A percentile compares a stretch with the other conserved stretches of the same genome.
These are phyloP conservation scores for Calephelis virginiensis DNA, from an alignment of 1,140 invertebrate genomes.

Conservation along the genomic window DNA sequence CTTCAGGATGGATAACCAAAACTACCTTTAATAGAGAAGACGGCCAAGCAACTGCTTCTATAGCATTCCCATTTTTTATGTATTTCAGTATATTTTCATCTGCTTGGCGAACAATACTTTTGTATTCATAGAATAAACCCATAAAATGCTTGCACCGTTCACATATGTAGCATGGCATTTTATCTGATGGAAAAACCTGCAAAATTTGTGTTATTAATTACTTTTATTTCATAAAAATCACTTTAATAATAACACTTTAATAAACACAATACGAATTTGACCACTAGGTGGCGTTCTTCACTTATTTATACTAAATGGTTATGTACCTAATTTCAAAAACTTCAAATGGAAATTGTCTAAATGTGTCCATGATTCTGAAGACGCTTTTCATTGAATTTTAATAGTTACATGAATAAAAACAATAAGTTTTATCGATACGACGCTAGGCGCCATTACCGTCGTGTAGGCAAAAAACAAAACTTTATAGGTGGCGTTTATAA, in stretches of 20 bases:
- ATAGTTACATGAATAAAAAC: not conserved
- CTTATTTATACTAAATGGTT: not conserved
- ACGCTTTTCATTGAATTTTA: constrained; percentile 1
- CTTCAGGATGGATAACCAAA: not conserved
- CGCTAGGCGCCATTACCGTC: constrained; percentile 44
- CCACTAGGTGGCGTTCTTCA: constrained; percentile 48
- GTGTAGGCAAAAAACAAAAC: constrained; percentile 36
- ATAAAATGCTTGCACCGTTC: constrained; percentile 83
- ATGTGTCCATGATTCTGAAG: too few relatives aligned
- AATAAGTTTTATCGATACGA: constrained; percentile 24
- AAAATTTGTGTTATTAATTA: constrained; percentile 28
- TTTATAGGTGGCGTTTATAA: constrained; percentile 45
- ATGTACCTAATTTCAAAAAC: too few relatives aligned
- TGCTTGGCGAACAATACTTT: constrained; percentile 85
- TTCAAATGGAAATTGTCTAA: too few relatives aligned
- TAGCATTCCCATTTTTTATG: constrained; percentile 82
- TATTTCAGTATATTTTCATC: constrained; percentile 84
- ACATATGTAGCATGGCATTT: constrained; percentile 86
- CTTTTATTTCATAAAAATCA: constrained; percentile 1
- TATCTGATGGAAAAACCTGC: constrained; percentile 85
- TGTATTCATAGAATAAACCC: constrained; percentile 85
- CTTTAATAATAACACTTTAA: constrained; percentile 21
- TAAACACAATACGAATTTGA: constrained; percentile 10
- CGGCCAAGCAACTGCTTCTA: constrained; percentile 75
- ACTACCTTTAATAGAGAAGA: constrained; percentile 58